phyloP scores from a whole-genome alignment of 1,140 invertebrate species.

The Rhopalosiphum maidis region DNA sequence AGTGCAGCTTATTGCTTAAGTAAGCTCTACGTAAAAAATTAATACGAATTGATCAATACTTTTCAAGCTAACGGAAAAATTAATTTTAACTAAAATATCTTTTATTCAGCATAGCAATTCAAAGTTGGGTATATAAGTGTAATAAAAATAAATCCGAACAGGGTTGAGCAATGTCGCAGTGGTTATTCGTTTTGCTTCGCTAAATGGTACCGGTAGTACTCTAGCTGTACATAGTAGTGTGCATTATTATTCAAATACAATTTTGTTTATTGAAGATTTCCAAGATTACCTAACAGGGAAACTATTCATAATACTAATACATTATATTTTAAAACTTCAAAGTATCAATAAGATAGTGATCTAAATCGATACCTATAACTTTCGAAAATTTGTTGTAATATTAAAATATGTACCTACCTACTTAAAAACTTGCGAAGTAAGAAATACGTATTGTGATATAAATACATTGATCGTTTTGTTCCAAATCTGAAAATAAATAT shows the following conservation, averaged over 20 bases:
- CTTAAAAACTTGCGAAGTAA: no score
- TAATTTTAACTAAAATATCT: neutral
- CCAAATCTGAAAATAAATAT: neutral
- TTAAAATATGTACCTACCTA: no score
- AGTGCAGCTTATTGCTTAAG: slow-evolving; percentile 8
- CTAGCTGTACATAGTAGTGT: no score
- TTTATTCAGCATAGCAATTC: neutral
- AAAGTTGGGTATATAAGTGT: neutral
- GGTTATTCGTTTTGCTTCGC: neutral
- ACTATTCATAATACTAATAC: neutral
- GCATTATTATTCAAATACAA: neutral
- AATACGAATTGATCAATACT: neutral
- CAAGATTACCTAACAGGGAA: neutral
- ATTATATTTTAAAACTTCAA: neutral
- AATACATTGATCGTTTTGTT: neutral
- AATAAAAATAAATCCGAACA: neutral
- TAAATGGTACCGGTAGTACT: neutral
- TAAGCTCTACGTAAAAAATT: neutral
- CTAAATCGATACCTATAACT: no score
- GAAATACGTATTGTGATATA: no score
- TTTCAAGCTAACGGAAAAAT: neutral
- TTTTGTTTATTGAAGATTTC: neutral
- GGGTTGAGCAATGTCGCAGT: neutral
- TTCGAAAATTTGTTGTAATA: no score
- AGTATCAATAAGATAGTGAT: no score